These are phyloP conservation scores for Agapostemon virescens DNA, from an alignment of 2,888 invertebrate species.

Conservation along the genomic window DNA sequence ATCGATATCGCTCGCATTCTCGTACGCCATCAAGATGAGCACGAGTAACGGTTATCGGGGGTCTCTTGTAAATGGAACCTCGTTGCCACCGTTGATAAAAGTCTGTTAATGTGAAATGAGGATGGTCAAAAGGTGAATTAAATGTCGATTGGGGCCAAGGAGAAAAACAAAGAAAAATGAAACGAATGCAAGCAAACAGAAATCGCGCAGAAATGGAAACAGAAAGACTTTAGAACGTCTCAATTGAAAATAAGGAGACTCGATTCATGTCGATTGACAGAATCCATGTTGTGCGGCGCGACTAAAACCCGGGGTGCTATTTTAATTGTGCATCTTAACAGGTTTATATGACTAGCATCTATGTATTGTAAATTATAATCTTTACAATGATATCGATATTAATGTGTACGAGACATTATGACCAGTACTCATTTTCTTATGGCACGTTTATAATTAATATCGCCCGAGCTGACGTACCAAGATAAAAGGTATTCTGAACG, in stretches of 20 bases:
- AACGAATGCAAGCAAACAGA: constrained; percentile 31
- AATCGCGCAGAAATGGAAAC: constrained; percentile 57
- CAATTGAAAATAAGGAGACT: constrained; percentile 48
- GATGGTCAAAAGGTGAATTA: constrained; percentile 59
- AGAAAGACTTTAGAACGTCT: constrained; percentile 53
- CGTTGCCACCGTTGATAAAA: constrained; percentile 46
- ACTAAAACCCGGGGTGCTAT: constrained; percentile 77
- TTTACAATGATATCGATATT: constrained; percentile 74
- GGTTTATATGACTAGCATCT: constrained; percentile 78
- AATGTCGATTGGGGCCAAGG: constrained; percentile 69
- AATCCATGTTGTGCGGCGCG: constrained; percentile 68
- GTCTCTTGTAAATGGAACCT: constrained; percentile 29
- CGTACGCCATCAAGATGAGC: constrained; percentile 44
- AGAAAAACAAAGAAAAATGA: constrained; percentile 45
- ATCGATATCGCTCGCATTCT: constrained; percentile 61
- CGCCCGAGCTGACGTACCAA: constrained; percentile 71
- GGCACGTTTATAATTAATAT: constrained; percentile 78
- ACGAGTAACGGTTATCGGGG: constrained; percentile 52
- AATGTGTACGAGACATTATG: constrained; percentile 75
- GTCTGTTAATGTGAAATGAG: constrained; percentile 62
- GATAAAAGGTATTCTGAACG: constrained; percentile 70
- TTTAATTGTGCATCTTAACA: constrained; percentile 76
- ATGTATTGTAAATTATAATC: constrained; percentile 80
- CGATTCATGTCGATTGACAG: constrained; percentile 54
- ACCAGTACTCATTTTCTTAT: constrained; percentile 79